phyloP scores from a whole-genome alignment of 92 coral and sea anemone genomes.

The Hydrozoanthus gracilis region DNA sequence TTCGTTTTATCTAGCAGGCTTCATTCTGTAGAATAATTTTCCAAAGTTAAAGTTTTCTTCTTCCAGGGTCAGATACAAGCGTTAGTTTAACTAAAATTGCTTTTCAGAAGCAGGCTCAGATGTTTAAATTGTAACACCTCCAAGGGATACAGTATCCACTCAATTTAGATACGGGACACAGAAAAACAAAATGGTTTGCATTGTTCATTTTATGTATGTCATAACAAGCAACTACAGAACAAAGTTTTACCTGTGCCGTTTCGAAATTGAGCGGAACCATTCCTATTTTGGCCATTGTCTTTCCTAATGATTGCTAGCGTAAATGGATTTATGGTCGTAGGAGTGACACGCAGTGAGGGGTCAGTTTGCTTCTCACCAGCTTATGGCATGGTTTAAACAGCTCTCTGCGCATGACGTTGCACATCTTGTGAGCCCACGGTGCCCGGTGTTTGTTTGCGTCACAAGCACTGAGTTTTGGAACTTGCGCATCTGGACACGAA shows the following conservation, averaged over 20 bases:
- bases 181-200: background rate
- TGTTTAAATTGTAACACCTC: background rate
- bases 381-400: conserved; percentile 82
- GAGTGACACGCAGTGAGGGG: conserved; percentile 22
- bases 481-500: conserved; percentile 81
- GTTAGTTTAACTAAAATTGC: background rate
- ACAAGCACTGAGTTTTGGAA: conserved; percentile 76
- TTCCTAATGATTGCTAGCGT: conserved; percentile 41
- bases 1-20: too few relatives aligned
- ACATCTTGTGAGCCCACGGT: conserved; percentile 97
- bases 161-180: conserved; percentile 33
- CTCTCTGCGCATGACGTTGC: conserved; percentile 85
- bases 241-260: conserved; percentile 33
- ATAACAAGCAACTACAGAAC: conserved; percentile 11
- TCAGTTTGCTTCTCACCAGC: conserved; percentile 63
- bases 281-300: conserved; percentile 32
- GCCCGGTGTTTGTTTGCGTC: conserved; percentile 77
- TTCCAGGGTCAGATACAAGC: background rate
- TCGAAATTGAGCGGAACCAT: conserved; percentile 46
- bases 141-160: conserved; percentile 12
- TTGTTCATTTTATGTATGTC: conserved; percentile 23
- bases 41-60: background rate
- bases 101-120: background rate
- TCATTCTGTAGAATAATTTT: too few relatives aligned
- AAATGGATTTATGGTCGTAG: conserved; percentile 40